These are phyloP conservation scores for Calvadosia cruxmelitensis DNA, from an alignment of 30 jellyfish, hydroid and myxozoan species.

Conservation along the genomic window DNA sequence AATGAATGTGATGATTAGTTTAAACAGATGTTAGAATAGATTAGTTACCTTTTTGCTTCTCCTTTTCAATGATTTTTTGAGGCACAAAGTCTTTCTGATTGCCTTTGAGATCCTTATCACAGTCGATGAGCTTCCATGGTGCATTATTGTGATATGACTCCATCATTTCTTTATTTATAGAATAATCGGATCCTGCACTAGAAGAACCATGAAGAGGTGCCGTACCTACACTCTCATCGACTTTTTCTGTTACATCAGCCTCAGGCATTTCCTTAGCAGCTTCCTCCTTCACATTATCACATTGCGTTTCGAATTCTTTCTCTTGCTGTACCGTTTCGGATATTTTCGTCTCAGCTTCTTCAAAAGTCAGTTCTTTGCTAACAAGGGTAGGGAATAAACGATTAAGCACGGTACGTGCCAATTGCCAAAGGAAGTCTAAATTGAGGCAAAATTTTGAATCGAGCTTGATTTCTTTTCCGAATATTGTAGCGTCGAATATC, in stretches of 20 bases:
- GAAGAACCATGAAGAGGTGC: too few relatives aligned
- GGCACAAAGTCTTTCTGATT: too few relatives aligned
- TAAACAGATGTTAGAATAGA: too few relatives aligned
- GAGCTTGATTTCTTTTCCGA: constrained; percentile 22
- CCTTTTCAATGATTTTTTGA: too few relatives aligned
- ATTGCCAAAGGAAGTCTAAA: constrained; percentile 17
- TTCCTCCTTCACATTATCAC: not conserved
- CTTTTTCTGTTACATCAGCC: too few relatives aligned
- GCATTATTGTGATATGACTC: not conserved
- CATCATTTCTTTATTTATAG: not conserved
- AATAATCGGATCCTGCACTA: not conserved
- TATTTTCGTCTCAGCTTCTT: too few relatives aligned
- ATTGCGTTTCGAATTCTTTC: not conserved
- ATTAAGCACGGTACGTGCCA: constrained; percentile 25
- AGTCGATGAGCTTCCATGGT: not conserved
- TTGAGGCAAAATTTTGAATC: constrained; percentile 32
- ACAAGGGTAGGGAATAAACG: not conserved
- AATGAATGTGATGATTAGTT: too few relatives aligned
- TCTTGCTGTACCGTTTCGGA: not conserved
- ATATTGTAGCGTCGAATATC: constrained; percentile 15
- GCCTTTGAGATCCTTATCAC: too few relatives aligned
- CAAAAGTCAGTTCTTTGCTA: too few relatives aligned
- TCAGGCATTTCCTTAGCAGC: not conserved
- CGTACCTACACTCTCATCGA: too few relatives aligned
- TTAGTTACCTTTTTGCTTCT: too few relatives aligned